Evolutionary conservation across 2,113 vertebrate genomes (phyloP).

Genomic region (Notarius quadriscutis): DNA sequence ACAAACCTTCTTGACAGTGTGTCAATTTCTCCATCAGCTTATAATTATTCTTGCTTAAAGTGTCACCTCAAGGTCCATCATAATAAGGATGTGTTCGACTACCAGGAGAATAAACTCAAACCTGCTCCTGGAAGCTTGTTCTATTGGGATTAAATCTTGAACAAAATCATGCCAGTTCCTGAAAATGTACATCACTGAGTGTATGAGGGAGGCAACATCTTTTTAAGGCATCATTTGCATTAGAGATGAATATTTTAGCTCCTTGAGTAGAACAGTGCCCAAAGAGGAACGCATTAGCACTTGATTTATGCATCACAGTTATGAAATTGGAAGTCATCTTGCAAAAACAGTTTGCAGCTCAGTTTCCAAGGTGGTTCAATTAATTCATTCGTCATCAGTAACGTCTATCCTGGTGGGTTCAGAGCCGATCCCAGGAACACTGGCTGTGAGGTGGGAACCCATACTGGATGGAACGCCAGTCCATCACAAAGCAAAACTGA

Average conservation of each 20-base stretch:
- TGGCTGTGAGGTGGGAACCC: neutral
- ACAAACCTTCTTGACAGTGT: neutral
- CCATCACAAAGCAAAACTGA: neutral
- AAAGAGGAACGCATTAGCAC: neutral
- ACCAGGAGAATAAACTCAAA: constrained; percentile 3
- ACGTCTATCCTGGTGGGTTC: neutral
- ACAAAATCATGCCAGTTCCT: neutral
- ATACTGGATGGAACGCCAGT: neutral
- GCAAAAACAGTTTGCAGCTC: neutral
- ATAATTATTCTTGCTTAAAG: neutral
- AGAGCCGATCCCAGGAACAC: neutral
- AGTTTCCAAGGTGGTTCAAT: neutral
- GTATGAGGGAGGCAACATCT: neutral
- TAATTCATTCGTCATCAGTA: neutral
- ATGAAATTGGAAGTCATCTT: neutral
- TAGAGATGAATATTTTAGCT: neutral
- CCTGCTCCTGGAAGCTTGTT: neutral
- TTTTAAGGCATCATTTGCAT: neutral
- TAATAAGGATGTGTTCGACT: neutral
- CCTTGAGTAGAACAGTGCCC: neutral
- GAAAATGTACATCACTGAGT: neutral
- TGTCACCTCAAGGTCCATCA: neutral
- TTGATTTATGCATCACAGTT: neutral
- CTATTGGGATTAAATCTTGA: neutral
- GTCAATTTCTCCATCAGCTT: neutral